These are phyloP conservation scores for Ophion ellenae DNA, from an alignment of 2,888 invertebrate genomes.

Conservation along the genomic window DNA sequence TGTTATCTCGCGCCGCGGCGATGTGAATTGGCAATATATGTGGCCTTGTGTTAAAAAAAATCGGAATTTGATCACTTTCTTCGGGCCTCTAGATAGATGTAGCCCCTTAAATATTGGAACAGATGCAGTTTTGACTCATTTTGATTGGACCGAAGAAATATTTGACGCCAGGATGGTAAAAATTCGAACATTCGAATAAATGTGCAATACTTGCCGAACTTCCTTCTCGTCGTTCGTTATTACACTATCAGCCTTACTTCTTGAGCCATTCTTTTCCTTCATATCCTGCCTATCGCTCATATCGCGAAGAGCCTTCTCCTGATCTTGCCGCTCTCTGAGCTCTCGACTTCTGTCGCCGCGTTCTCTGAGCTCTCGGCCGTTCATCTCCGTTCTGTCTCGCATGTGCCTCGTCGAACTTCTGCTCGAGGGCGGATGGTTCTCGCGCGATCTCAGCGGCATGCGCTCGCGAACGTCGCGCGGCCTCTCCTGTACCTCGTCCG, in stretches of 20 bases:
- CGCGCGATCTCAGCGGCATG: conserved; percentile 80
- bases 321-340: conserved; percentile 74
- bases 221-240: conserved; percentile 78
- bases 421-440: conserved; percentile 80
- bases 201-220: conserved; percentile 70
- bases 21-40: too few species aligned
- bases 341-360: conserved; percentile 72
- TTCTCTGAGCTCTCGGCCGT: conserved; percentile 72
- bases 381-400: conserved; percentile 76
- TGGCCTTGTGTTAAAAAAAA: too few species aligned
- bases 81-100: too few species aligned
- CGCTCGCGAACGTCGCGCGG: conserved; percentile 78
- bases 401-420: conserved; percentile 78
- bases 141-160: background rate
- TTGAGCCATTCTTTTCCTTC: conserved; percentile 75
- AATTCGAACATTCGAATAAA: background rate
- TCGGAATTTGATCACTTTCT: too few species aligned
- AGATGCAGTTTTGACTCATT: background rate
- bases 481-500: conserved; percentile 79
- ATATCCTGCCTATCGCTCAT: conserved; percentile 74
- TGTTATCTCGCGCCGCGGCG: too few species aligned
- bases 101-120: background rate
- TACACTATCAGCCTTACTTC: conserved; percentile 74
- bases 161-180: background rate
- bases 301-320: conserved; percentile 75